Evolutionary conservation across 37 sponge, comb jelly and placozoan genomes (phyloP).

Genomic region (Crambe crambe): DNA sequence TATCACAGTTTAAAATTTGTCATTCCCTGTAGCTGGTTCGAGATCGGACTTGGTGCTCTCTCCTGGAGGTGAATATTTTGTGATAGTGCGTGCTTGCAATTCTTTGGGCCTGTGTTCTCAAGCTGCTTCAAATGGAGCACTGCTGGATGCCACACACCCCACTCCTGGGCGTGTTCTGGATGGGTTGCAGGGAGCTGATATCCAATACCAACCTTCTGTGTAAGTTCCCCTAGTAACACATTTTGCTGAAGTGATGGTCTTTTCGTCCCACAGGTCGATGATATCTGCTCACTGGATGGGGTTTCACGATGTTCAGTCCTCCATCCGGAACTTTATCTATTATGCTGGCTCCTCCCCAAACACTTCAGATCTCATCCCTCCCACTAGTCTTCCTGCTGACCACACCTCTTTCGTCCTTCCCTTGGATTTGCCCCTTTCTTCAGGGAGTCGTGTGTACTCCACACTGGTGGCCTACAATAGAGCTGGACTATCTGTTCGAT

Average conservation of each 20-base stretch:
- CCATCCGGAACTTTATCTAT: slow-evolving; percentile 34
- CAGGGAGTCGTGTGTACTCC: slow-evolving; percentile 22
- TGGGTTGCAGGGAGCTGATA: slow-evolving; percentile 29
- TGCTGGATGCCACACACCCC: slow-evolving; percentile 76
- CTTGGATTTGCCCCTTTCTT: slow-evolving; percentile 1
- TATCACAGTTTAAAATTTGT: neutral
- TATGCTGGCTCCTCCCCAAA: slow-evolving; percentile 59
- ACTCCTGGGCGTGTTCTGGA: slow-evolving; percentile 55
- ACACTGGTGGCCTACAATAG: slow-evolving; percentile 52
- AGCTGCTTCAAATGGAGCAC: slow-evolving; percentile 70
- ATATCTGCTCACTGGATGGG: slow-evolving; percentile 71
- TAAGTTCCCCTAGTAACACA: neutral
- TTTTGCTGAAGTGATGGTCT: neutral
- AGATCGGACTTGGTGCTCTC: slow-evolving; percentile 30
- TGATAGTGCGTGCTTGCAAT: slow-evolving; percentile 68
- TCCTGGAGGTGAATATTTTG: slow-evolving; percentile 63
- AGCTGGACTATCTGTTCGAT: slow-evolving; percentile 23
- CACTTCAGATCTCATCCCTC: slow-evolving; percentile 22
- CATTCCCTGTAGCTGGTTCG: neutral
- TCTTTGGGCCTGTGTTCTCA: slow-evolving; percentile 30
- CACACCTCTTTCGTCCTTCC: slow-evolving; percentile 25
- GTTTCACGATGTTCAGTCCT: slow-evolving; percentile 72
- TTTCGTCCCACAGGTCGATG: slow-evolving; percentile 18
- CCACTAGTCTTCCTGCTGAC: slow-evolving; percentile 36
- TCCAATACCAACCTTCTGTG: slow-evolving; percentile 58